Conservation (phyloP, 2,888 invertebrate species). For the Trichogramma dendrolimi region DNA sequence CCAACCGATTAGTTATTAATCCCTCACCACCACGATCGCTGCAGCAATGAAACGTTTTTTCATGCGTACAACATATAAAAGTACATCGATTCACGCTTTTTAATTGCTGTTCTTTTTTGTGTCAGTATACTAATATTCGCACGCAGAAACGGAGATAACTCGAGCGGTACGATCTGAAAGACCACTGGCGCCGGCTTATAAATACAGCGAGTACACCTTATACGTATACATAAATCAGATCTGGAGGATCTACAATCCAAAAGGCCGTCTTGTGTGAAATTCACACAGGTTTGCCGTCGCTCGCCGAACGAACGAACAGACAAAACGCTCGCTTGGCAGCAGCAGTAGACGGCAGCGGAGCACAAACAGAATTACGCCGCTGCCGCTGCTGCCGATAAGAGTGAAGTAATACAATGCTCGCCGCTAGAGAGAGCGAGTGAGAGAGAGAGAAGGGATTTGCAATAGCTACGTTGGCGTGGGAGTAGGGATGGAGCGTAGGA, state of each 20-base stretch:
- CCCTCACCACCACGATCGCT: no score
- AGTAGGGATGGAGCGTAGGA: constrained; percentile 2
- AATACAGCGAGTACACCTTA: not conserved
- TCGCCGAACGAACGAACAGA: no score
- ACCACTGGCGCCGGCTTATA: no score
- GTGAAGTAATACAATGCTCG: no score
- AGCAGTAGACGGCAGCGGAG: no score
- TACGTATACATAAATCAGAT: not conserved
- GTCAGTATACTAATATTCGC: no score
- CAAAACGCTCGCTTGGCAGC: no score
- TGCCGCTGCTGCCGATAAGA: no score
- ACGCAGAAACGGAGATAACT: not conserved
- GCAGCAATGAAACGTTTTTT: no score
- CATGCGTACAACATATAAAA: no score
- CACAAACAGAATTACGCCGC: no score
- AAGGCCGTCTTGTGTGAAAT: constrained; percentile 3
- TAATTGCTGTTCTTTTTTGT: not conserved
- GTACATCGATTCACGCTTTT: not conserved
- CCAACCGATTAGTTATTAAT: no score
- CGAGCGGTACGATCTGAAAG: not conserved
- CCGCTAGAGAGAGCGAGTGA: not conserved
- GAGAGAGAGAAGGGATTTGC: constrained; percentile 12
- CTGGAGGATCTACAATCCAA: constrained; percentile 16
- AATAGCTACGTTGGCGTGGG: constrained; percentile 47
- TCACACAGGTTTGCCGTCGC: constrained; percentile 4